Base-by-base conservation (phyloP, 1,140 invertebrate genomes). In the Cotesia vestalis region DNA sequence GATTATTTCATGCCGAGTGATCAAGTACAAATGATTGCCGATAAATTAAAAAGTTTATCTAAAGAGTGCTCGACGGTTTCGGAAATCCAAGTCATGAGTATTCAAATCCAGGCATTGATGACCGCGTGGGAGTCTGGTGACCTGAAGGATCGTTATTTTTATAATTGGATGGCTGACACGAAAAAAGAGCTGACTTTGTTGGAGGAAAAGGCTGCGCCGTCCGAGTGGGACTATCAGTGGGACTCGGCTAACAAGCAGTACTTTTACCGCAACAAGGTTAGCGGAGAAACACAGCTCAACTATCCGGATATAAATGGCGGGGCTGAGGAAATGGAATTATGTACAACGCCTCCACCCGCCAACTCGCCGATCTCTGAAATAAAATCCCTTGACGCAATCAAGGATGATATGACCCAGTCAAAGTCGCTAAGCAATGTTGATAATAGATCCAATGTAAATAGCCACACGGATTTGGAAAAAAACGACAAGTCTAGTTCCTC, bases 221-320 rank as follows among this genome's bases (percentile, higher is more conserved):
- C 86, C 35, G 91, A 91, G 76, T 93, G 92, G 91, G 86, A 88
- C 64, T 91, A 91, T 83, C 89, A 91, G 75, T 93, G 92, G 92
- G 90, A 92, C 90, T 93, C 91, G 92, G 86, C 85, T 75, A 89
- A 91, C 88, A 92, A 91, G 82, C 87, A 91, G 72, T 93, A 93
- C 85, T 92, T 88, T 86, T 93, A 93, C 85, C 88, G 88, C 77
- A 90, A 92, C 81, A 80, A 86, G 68, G 78, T 76, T 51, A 90
- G 87, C 34, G 89, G 89, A 8, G 87, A 88, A 38, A 88, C 89
- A 35, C 91, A 91, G 77, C 92, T 91, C 91, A 90, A 90, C 69
- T 92, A 91, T 84, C 92, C 92, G 1, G 88, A 89, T 72, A 82
- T 88, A 69, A 85, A 81, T 46, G 85, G 88, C 55, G 88, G 86